Conservation (phyloP, 2,888 invertebrate species). For the Drosophila parthenogenetica region DNA sequence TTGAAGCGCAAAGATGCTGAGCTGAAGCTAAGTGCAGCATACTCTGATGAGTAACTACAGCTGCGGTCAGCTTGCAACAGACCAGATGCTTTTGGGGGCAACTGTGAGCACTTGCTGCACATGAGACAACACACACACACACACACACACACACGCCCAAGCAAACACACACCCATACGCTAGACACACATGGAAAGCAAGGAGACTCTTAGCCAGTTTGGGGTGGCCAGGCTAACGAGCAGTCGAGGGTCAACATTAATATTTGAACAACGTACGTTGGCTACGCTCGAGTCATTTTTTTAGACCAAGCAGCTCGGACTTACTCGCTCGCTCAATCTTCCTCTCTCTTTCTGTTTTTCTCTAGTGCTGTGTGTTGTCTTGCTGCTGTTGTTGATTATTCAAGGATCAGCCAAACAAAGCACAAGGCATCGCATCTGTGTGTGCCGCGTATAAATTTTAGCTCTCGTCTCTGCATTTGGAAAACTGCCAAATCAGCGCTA, state of each 20-base stretch:
- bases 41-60: conserved; percentile 49
- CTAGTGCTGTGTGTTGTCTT: conserved; percentile 28
- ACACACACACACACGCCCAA: conserved; percentile 5
- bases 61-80: conserved; percentile 19
- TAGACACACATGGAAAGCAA: conserved; percentile 20
- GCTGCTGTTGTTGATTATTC: conserved; percentile 76
- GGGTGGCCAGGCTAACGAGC: conserved; percentile 65
- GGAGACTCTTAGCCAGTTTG: conserved; percentile 18
- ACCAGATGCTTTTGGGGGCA: conserved; percentile 32
- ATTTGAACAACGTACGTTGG: conserved; percentile 76
- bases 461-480: conserved; percentile 18
- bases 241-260: conserved; percentile 77
- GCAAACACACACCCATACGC: conserved; percentile 6
- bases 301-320: conserved; percentile 17
- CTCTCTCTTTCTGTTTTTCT: neutral
- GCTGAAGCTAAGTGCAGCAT: conserved; percentile 18
- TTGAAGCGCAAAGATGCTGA: conserved; percentile 23
- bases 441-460: conserved; percentile 67
- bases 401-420: conserved; percentile 80
- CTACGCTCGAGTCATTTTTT: conserved; percentile 57
- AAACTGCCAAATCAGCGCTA: conserved; percentile 72
- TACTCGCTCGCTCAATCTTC: conserved; percentile 5
- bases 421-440: conserved; percentile 70
- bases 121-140: conserved; percentile 23
- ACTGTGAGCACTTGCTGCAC: conserved; percentile 42